phyloP scores from a whole-genome alignment of 2,888 invertebrate species.

The Cheilosia urbana region DNA sequence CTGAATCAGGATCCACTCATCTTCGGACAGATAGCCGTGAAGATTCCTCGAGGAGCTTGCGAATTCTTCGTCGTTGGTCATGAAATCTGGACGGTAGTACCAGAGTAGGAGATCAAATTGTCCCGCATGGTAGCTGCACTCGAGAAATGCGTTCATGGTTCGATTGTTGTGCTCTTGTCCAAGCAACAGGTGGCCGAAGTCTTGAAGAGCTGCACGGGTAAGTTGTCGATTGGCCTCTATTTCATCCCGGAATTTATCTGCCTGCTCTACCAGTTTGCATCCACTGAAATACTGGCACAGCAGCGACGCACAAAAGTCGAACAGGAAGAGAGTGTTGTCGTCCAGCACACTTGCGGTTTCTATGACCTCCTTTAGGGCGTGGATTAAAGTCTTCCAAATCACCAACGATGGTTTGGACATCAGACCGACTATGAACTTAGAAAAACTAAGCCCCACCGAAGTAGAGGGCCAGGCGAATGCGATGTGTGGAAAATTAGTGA shows the following conservation, averaged over 20 bases:
- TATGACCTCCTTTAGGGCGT: constrained; percentile 78
- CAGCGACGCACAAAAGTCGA: constrained; percentile 81
- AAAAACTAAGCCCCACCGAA: constrained; percentile 80
- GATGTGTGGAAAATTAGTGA: constrained; percentile 76
- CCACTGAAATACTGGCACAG: constrained; percentile 81
- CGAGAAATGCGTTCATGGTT: constrained; percentile 81
- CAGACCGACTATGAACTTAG: constrained; percentile 80
- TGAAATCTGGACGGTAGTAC: constrained; percentile 81
- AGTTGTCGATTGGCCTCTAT: constrained; percentile 77
- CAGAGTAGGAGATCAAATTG: constrained; percentile 79
- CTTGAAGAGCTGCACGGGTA: constrained; percentile 78
- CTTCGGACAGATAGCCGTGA: constrained; percentile 78
- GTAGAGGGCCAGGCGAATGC: constrained; percentile 80
- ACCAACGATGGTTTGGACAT: constrained; percentile 82
- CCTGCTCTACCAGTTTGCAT: constrained; percentile 80
- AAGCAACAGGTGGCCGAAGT: constrained; percentile 80
- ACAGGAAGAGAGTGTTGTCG: constrained; percentile 79
- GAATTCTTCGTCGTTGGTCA: constrained; percentile 61
- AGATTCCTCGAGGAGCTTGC: constrained; percentile 64
- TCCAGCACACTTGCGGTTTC: constrained; percentile 64
- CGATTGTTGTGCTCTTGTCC: constrained; percentile 81
- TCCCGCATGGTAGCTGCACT: constrained; percentile 79
- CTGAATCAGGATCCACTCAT: constrained; percentile 81
- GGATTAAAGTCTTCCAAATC: constrained; percentile 82
- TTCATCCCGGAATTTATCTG: constrained; percentile 79